These are phyloP conservation scores for Nerophis ophidion DNA, from an alignment of 2,113 vertebrate genomes.

Conservation along the genomic window DNA sequence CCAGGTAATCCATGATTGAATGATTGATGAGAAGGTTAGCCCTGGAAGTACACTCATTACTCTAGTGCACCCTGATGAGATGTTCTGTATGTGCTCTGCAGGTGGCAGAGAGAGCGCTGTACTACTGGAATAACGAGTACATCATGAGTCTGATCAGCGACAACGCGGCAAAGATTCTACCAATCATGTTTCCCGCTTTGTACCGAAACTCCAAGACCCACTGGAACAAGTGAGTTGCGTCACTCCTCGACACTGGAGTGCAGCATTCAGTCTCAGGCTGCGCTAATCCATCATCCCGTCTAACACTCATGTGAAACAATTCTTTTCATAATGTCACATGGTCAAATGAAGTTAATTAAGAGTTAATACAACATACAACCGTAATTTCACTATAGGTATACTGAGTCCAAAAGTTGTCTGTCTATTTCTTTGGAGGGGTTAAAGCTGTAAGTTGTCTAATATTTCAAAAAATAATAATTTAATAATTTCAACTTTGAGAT, in stretches of 20 bases:
- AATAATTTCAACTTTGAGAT: too few relatives aligned
- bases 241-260: neutral
- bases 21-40: neutral
- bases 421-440: too few relatives aligned
- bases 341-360: neutral
- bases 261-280: neutral
- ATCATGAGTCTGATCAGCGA: constrained; percentile 98
- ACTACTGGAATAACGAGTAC: constrained; percentile 96
- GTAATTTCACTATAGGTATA: too few relatives aligned
- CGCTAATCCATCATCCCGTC: neutral
- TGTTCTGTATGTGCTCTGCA: constrained; percentile 33
- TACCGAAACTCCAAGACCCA: constrained; percentile 99
- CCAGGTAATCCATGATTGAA: constrained; percentile 69
- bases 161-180: constrained; percentile 94
- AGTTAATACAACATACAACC: too few relatives aligned
- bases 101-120: constrained; percentile 92
- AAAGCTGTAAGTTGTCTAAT: too few relatives aligned
- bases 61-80: neutral
- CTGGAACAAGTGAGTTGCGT: constrained; percentile 92
- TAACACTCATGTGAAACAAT: constrained; percentile 6
- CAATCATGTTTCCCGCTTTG: constrained; percentile 96
- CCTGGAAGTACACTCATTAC: neutral
- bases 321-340: constrained; percentile 1
- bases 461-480: too few relatives aligned
- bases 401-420: too few relatives aligned